Base-by-base conservation (phyloP, 2,113 vertebrate species). In the Apus apus region DNA sequence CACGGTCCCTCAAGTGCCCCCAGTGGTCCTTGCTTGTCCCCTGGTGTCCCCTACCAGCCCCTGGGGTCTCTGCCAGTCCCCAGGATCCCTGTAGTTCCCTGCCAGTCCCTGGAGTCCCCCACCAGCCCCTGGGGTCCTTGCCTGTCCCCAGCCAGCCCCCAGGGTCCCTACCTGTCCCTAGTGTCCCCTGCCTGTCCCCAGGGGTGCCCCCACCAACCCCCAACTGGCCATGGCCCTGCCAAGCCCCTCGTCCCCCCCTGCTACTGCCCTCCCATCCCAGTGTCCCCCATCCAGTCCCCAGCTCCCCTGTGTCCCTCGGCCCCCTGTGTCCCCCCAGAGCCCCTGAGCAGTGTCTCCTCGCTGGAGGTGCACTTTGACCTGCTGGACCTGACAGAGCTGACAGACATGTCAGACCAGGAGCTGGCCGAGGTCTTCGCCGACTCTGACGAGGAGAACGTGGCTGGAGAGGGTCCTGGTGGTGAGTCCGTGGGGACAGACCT, bases 351-450 rank as follows among this genome's bases (percentile, higher is more conserved):
- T 12, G 99, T 99, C 74, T 99, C 99, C 46, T 99, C 99, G 67
- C 97, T 99, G 95, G 99, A 99, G 98, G 99, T 99, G 62, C 99
- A 99, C 97, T 99, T 99, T 68, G 99, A 99, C 98, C 98, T 99
- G 57, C 97, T 99, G 97, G 99, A 99, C 97, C 98, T 99, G 97
- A 99, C 99, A 0, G 99, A 99, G 97, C 96, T 99, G 91, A 99
- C 99, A 1, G 99, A 99, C 96, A 99, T 99, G 99, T 99, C 99
- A 2, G 99, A 99, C 97, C 99, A 99, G 95, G 99, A 99, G 96
- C 98, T 99, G 91, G 99, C 99, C 0, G 99, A 99, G 80, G 99
- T 99, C 64, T 99, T 99, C 38, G 99, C 97, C 1, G 99, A 99
- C 93, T 99, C 99, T 0, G 99, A 99, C 23, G 99, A 99, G 5